These are phyloP conservation scores for Corbicula japonica DNA, from an alignment of 2,888 invertebrate genomes.

Conservation along the genomic window DNA sequence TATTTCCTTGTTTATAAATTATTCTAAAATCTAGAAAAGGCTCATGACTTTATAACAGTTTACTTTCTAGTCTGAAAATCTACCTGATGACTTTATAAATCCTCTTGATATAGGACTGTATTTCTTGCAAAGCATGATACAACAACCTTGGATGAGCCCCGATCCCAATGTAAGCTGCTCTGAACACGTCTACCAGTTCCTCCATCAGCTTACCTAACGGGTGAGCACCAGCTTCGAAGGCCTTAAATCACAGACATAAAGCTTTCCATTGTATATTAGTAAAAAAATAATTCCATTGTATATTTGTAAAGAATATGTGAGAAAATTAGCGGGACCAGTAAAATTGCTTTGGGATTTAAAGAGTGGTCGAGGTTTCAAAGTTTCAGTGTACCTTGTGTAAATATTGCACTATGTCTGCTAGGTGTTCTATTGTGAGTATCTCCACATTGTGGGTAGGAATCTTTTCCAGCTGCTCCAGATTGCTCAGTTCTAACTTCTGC, in stretches of 20 bases:
- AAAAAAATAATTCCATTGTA: no score
- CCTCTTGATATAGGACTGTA: slow-evolving; percentile 89
- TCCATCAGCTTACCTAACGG: slow-evolving; percentile 91
- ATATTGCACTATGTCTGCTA: slow-evolving; percentile 90
- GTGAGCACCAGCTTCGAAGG: slow-evolving; percentile 90
- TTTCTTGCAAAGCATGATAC: slow-evolving; percentile 94
- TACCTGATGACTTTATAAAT: slow-evolving; percentile 84
- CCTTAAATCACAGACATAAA: slow-evolving; percentile 67
- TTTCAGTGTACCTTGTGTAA: slow-evolving; percentile 89
- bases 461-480: slow-evolving; percentile 90
- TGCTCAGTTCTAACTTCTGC: slow-evolving; percentile 51
- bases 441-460: slow-evolving; percentile 90
- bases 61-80: background rate
- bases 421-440: slow-evolving; percentile 88
- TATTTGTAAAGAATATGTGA: no score
- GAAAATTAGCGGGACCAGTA: no score
- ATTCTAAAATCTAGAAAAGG: background rate
- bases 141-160: slow-evolving; percentile 92
- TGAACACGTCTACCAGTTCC: slow-evolving; percentile 92
- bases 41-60: background rate
- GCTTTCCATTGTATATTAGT: no score
- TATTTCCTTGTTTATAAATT: background rate
- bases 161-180: slow-evolving; percentile 93
- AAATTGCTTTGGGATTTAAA: background rate
- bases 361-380: background rate